These are phyloP conservation scores for Ecdyonurus torrentis DNA, from an alignment of 2,888 invertebrate species.

Conservation along the genomic window DNA sequence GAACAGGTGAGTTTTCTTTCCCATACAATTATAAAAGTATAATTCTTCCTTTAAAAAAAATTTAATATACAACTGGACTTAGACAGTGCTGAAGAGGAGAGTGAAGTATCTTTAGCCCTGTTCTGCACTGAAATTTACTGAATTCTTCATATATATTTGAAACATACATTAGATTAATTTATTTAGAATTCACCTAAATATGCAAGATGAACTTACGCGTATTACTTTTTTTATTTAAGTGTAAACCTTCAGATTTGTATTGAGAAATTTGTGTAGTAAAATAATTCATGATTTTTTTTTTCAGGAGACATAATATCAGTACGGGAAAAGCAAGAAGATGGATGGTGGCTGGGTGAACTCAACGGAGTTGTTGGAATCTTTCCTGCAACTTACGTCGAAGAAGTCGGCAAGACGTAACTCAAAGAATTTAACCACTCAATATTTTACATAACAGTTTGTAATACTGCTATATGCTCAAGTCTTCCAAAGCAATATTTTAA, in stretches of 20 bases:
- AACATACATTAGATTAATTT: too few relatives aligned
- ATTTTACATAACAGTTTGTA: too few relatives aligned
- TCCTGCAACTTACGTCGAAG: conserved; percentile 87
- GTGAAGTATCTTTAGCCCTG: neutral
- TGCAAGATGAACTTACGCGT: too few relatives aligned
- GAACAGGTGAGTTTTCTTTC: conserved; percentile 36
- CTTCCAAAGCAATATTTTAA: neutral
- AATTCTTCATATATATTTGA: too few relatives aligned
- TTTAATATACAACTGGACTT: neutral
- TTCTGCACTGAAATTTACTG: too few relatives aligned
- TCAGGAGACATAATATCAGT: conserved; percentile 74
- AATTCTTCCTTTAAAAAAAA: neutral
- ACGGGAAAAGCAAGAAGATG: conserved; percentile 79
- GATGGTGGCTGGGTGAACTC: conserved; percentile 89
- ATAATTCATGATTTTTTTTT: too few relatives aligned
- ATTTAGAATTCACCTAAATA: too few relatives aligned
- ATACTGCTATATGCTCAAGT: neutral
- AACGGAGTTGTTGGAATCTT: conserved; percentile 77
- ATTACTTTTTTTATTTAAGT: too few relatives aligned
- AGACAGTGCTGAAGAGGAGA: neutral
- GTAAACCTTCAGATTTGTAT: too few relatives aligned
- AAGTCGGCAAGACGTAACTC: conserved; percentile 21
- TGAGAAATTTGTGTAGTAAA: too few relatives aligned
- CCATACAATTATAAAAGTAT: neutral
- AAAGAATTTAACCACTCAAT: neutral